These are phyloP conservation scores for Aepyceros melampus DNA, from an alignment of 2,113 vertebrate species.

Conservation along the genomic window DNA sequence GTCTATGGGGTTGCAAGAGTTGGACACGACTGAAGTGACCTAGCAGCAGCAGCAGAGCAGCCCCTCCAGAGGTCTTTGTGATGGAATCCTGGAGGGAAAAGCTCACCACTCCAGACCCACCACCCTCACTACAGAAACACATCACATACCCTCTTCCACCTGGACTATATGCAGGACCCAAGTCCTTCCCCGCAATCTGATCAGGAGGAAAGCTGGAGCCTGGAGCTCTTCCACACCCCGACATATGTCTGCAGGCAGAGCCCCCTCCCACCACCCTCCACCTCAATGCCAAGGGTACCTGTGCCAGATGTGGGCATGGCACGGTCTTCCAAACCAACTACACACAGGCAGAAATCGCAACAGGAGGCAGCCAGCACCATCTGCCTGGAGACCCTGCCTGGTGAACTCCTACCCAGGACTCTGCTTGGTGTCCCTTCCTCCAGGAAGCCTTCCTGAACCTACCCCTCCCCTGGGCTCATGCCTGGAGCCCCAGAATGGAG, in stretches of 20 bases:
- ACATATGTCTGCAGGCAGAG: neutral
- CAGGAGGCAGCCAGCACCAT: neutral
- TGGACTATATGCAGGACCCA: neutral
- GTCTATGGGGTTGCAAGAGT: too few relatives aligned
- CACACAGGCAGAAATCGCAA: neutral
- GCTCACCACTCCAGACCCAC: neutral
- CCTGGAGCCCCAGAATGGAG: neutral
- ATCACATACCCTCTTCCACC: rapidly evolving
- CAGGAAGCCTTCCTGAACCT: neutral
- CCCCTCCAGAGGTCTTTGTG: neutral
- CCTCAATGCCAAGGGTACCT: neutral
- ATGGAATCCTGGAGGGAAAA: neutral
- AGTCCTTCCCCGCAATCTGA: neutral
- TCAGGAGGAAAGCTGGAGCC: neutral
- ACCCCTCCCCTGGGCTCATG: neutral
- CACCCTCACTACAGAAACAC: neutral
- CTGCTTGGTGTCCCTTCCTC: neutral
- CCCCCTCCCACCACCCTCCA: neutral
- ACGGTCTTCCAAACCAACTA: neutral
- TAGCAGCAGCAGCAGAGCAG: too few relatives aligned
- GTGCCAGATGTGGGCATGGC: neutral
- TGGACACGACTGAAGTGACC: too few relatives aligned
- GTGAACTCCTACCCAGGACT: neutral
- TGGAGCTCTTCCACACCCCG: neutral
- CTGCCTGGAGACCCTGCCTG: neutral